Evolutionary conservation across 2,888 invertebrate genomes (phyloP).

Genomic region (Drosophila infuscata): DNA sequence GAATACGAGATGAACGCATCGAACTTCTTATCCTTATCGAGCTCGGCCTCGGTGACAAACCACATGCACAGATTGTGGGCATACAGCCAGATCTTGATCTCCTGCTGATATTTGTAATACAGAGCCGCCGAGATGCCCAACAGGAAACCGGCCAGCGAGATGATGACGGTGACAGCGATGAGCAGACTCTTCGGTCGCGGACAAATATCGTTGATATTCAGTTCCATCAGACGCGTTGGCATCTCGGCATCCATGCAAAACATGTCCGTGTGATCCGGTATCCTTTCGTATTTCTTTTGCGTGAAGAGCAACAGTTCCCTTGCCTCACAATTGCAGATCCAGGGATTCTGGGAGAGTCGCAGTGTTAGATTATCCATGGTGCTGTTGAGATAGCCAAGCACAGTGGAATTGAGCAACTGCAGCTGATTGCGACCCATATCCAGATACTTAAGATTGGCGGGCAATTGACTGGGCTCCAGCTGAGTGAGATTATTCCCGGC

Average conservation of each 20-base stretch:
- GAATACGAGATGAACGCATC: slow-evolving; percentile 94
- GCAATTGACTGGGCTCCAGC: slow-evolving; percentile 84
- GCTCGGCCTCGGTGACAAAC: slow-evolving; percentile 89
- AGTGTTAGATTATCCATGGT: slow-evolving; percentile 85
- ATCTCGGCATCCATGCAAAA: slow-evolving; percentile 70
- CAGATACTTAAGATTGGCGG: slow-evolving; percentile 85
- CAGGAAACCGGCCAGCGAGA: slow-evolving; percentile 85
- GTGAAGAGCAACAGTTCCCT: slow-evolving; percentile 87
- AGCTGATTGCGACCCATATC: slow-evolving; percentile 87
- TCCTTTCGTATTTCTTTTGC: slow-evolving; percentile 83
- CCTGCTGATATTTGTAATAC: slow-evolving; percentile 87
- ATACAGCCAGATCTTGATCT: slow-evolving; percentile 89
- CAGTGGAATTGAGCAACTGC: slow-evolving; percentile 84
- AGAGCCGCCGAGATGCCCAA: slow-evolving; percentile 85
- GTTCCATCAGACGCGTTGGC: slow-evolving; percentile 57
- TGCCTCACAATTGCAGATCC: slow-evolving; percentile 89
- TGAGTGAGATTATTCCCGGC: slow-evolving; percentile 86
- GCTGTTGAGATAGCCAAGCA: slow-evolving; percentile 85
- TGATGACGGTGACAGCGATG: slow-evolving; percentile 83
- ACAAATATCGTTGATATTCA: slow-evolving; percentile 85
- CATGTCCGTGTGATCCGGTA: slow-evolving; percentile 79
- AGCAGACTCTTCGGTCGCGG: slow-evolving; percentile 80
- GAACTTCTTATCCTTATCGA: slow-evolving; percentile 88
- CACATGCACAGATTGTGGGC: slow-evolving; percentile 87
- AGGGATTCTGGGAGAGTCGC: slow-evolving; percentile 88